These are phyloP conservation scores for Girardinus metallicus DNA, from an alignment of 2,797 vertebrate genomes.

Conservation along the genomic window DNA sequence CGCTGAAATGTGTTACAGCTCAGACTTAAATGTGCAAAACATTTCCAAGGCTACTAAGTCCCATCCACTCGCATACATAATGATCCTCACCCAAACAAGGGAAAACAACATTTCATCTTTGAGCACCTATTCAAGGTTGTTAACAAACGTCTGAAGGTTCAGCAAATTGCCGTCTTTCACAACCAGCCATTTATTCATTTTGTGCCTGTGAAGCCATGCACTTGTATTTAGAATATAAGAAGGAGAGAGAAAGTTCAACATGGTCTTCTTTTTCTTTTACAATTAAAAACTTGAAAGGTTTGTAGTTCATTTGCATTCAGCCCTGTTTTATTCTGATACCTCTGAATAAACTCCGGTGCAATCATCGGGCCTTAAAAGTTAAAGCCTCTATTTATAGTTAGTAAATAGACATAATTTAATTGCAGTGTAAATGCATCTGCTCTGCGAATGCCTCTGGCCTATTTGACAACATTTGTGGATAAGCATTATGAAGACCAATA, in stretches of 20 bases:
- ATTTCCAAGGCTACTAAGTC: not conserved
- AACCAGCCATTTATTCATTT: slow-evolving; percentile 5
- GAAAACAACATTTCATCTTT: slow-evolving; percentile 19
- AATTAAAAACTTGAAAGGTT: not conserved
- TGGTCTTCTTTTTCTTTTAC: not conserved
- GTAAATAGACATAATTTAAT: not conserved
- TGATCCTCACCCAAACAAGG: not conserved
- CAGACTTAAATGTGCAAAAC: slow-evolving; percentile 14
- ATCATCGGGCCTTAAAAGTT: not conserved
- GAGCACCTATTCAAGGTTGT: slow-evolving; percentile 47
- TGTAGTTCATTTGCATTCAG: not conserved
- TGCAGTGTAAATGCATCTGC: not conserved
- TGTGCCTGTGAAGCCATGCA: slow-evolving; percentile 10
- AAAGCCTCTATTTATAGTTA: not conserved
- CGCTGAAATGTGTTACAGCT: slow-evolving; percentile 4
- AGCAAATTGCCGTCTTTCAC: slow-evolving; percentile 16
- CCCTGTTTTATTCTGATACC: not conserved
- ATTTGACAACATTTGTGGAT: not conserved
- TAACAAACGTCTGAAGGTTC: slow-evolving; percentile 9
- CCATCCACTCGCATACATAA: slow-evolving; percentile 2
- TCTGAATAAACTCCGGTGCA: not conserved
- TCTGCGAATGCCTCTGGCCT: not conserved
- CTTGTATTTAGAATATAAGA: too few relatives aligned
- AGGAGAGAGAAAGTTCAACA: not conserved
- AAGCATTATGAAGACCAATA: not conserved